Evolutionary conservation across 2,797 vertebrate species (phyloP).

Genomic region (Anas acuta): DNA sequence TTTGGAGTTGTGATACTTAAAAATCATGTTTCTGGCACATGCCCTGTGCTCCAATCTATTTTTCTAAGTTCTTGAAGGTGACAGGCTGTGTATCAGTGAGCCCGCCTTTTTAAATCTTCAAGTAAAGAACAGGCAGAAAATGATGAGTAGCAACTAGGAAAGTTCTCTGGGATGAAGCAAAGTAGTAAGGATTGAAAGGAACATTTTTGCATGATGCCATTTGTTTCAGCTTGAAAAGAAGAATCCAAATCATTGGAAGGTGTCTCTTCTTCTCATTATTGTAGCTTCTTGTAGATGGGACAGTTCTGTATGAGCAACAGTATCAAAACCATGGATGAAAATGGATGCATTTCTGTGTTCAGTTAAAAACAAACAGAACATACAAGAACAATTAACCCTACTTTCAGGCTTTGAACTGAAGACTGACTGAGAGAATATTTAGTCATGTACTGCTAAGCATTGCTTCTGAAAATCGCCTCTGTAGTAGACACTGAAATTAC

Average conservation of each 20-base stretch:
- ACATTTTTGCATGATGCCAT: background rate
- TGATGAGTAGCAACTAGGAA: background rate
- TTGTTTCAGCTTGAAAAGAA: background rate
- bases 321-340: background rate
- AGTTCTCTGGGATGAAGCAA: background rate
- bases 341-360: background rate
- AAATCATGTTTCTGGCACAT: background rate
- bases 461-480: background rate
- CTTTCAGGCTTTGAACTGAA: background rate
- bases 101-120: background rate
- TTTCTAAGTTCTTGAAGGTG: background rate
- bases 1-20: background rate
- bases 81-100: background rate
- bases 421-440: background rate
- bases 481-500: background rate
- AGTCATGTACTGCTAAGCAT: background rate
- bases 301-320: background rate
- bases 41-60: background rate
- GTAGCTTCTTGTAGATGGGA: background rate
- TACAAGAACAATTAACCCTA: background rate
- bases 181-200: background rate
- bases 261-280: background rate
- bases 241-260: background rate
- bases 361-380: background rate
- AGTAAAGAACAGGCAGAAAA: background rate